These are phyloP conservation scores for Sturnira hondurensis DNA, from an alignment of 2,113 vertebrate species.

Conservation along the genomic window DNA sequence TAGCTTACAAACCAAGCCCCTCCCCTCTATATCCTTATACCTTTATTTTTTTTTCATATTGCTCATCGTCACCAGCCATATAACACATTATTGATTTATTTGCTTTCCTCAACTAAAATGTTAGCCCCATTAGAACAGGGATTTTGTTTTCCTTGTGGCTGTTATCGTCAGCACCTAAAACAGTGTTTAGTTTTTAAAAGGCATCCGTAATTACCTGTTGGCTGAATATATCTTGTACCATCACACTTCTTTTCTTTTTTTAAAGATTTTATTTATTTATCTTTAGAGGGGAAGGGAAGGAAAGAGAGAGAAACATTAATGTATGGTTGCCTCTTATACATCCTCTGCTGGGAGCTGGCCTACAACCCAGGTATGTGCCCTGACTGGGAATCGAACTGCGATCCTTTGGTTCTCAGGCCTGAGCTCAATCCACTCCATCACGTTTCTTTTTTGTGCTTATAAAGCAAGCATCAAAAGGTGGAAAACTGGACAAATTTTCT, in stretches of 20 bases:
- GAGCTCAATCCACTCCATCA: no score
- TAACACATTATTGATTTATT: not conserved
- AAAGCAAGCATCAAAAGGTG: not conserved
- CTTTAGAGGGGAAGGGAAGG: no score
- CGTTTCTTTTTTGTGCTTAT: not conserved
- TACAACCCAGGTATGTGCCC: no score
- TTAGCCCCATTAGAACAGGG: not conserved
- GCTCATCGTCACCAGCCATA: not conserved
- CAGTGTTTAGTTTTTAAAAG: constrained; percentile 20
- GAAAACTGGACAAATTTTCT: constrained; percentile 32
- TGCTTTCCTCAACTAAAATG: not conserved
- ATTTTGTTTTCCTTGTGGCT: constrained; percentile 25
- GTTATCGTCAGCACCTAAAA: constrained; percentile 12
- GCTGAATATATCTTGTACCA: not conserved
- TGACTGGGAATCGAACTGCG: no score
- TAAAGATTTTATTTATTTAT: no score
- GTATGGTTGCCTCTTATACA: no score
- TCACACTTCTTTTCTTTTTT: not conserved
- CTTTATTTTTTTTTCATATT: not conserved
- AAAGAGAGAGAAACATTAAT: no score
- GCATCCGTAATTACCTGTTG: not conserved
- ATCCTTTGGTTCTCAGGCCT: no score
- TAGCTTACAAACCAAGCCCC: not conserved
- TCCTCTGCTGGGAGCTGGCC: no score
- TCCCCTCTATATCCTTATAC: not conserved